Conservation (phyloP, 2,113 vertebrate species). For the Apaloderma vittatum region DNA sequence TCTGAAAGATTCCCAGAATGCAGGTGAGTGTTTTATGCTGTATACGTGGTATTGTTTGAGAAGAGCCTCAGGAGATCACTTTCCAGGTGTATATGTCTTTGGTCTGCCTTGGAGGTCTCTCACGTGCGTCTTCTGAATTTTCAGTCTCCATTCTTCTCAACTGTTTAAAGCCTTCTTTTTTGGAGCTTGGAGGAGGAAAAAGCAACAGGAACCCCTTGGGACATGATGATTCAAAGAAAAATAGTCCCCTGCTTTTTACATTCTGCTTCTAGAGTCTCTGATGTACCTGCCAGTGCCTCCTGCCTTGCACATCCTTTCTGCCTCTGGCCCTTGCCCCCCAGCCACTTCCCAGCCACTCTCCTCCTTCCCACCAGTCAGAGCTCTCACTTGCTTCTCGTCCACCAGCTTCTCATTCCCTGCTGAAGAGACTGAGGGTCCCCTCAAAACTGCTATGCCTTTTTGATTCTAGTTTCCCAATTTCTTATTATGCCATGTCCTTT, state of each 20-base stretch:
- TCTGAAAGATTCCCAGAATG: background rate
- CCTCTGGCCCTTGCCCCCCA: background rate
- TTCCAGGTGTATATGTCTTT: background rate
- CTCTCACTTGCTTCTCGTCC: background rate
- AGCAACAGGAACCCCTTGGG: background rate
- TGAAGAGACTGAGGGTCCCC: background rate
- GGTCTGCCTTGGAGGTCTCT: background rate
- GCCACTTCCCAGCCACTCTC: background rate
- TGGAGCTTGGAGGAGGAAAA: background rate
- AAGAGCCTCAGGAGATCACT: background rate
- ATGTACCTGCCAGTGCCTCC: background rate
- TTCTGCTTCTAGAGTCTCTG: background rate
- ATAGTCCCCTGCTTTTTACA: background rate
- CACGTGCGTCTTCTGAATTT: background rate
- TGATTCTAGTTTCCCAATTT: background rate
- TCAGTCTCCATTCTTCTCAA: background rate
- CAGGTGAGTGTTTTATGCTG: background rate
- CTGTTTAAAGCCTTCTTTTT: background rate
- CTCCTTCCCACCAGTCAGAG: background rate
- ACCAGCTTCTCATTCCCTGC: background rate
- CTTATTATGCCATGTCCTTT: background rate
- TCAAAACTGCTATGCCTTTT: background rate
- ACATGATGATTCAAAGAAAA: background rate
- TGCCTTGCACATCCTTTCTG: background rate
- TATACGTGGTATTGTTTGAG: background rate